These are phyloP conservation scores for Heliconius ismenius DNA, from an alignment of 2,888 invertebrate genomes.

Conservation along the genomic window DNA sequence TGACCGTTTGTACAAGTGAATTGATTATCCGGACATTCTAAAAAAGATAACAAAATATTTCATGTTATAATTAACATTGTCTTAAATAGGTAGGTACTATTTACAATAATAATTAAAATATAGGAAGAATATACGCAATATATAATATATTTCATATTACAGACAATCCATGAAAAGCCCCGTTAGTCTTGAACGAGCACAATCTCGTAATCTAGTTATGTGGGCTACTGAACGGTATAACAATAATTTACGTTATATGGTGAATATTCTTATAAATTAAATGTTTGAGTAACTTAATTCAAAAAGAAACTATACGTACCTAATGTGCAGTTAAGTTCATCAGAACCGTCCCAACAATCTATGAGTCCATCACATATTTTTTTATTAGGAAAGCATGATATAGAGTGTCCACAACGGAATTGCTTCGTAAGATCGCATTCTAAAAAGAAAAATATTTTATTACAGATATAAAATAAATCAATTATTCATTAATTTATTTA, in stretches of 20 bases:
- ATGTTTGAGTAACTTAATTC: neutral
- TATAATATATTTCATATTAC: neutral
- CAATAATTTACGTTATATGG: constrained; percentile 30
- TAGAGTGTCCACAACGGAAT: constrained; percentile 88
- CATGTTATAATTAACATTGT: neutral
- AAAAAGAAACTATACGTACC: constrained; percentile 66
- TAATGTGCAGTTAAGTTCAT: constrained; percentile 87
- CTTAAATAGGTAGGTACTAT: neutral
- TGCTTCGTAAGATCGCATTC: constrained; percentile 85
- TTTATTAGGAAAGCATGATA: constrained; percentile 86
- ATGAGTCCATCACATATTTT: constrained; percentile 87
- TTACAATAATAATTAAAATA: neutral
- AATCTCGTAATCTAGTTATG: constrained; percentile 66
- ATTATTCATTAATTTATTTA: neutral
- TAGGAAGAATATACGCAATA: neutral
- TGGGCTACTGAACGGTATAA: constrained; percentile 59
- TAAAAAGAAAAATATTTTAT: constrained; percentile 52
- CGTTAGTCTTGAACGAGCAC: constrained; percentile 64
- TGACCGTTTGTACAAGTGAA: constrained; percentile 84
- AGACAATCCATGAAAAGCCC: constrained; percentile 46
- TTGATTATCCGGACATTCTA: constrained; percentile 75
- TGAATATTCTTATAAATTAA: neutral
- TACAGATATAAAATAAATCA: neutral
- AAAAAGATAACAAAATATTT: constrained; percentile 42
- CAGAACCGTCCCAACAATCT: constrained; percentile 90